A percentile compares a stretch with the other conserved stretches of the same genome.
Conservation (phyloP, 2,113 vertebrate species). For the Phyllostomus hastatus region DNA sequence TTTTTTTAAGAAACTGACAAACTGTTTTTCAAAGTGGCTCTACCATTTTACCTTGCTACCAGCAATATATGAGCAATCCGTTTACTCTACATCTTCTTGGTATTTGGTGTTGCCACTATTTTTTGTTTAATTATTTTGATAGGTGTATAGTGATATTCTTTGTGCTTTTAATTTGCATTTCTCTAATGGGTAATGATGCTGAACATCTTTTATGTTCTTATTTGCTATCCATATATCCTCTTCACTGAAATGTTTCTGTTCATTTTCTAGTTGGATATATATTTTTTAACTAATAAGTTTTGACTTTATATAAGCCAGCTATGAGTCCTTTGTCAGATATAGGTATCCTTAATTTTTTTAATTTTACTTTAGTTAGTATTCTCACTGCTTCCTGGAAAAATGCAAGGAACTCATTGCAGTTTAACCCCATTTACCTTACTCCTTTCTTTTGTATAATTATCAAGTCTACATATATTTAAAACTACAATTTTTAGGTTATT, state of each 20-base stretch:
- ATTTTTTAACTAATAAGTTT: background rate
- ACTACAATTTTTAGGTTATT: background rate
- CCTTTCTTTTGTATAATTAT: background rate
- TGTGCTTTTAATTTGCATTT: background rate
- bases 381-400: background rate
- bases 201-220: background rate
- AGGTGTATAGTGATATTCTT: background rate
- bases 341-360: background rate
- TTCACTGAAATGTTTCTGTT: background rate
- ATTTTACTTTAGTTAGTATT: background rate
- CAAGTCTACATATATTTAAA: background rate
- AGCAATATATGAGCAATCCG: background rate
- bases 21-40: background rate
- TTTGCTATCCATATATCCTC: background rate
- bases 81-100: background rate
- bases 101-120: background rate
- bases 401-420: background rate
- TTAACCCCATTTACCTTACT: background rate
- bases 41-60: background rate
- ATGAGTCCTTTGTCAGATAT: background rate
- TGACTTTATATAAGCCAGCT: background rate
- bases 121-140: background rate
- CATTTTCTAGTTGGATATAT: background rate
- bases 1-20: background rate
- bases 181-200: background rate